Evolutionary conservation across 2,888 invertebrate genomes (phyloP).

Genomic region (Nomada lathburiana): DNA sequence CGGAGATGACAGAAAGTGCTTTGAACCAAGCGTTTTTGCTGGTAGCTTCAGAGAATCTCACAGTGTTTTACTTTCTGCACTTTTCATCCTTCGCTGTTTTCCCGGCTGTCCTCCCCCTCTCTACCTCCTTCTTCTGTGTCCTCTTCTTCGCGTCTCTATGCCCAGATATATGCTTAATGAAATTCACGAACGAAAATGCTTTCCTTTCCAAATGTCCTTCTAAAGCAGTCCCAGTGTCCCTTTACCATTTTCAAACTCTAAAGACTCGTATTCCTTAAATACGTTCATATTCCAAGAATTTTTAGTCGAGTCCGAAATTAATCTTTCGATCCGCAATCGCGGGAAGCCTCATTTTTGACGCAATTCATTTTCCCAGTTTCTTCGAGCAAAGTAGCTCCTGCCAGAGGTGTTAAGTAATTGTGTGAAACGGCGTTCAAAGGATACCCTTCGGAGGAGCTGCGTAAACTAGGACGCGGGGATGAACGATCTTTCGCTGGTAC

Average conservation of each 20-base stretch:
- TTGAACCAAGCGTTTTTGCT: slow-evolving; percentile 49
- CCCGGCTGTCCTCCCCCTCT: not conserved
- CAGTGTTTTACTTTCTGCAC: slow-evolving; percentile 39
- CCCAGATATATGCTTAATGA: slow-evolving; percentile 5
- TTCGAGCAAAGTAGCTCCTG: slow-evolving; percentile 2
- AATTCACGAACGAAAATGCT: slow-evolving; percentile 4
- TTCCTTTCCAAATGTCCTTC: not conserved
- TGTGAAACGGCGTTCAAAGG: slow-evolving; percentile 31
- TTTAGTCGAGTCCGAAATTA: not conserved
- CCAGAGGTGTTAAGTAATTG: slow-evolving; percentile 33
- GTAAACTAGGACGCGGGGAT: not conserved
- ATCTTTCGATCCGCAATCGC: slow-evolving; percentile 17
- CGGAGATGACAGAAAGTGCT: slow-evolving; percentile 42
- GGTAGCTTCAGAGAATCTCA: slow-evolving; percentile 37
- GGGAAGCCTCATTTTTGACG: slow-evolving; percentile 12
- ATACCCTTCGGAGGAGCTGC: slow-evolving; percentile 10
- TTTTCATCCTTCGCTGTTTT: slow-evolving; percentile 41
- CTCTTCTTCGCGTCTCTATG: not conserved
- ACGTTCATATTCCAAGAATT: too few relatives aligned
- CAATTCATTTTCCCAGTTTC: slow-evolving; percentile 16
- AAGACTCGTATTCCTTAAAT: too few relatives aligned
- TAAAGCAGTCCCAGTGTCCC: too few relatives aligned
- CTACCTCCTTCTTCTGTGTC: not conserved
- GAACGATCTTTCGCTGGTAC: slow-evolving; percentile 13
- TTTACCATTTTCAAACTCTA: too few relatives aligned